Conservation (phyloP, 2,797 vertebrate species). For the Muscicapa striata region DNA sequence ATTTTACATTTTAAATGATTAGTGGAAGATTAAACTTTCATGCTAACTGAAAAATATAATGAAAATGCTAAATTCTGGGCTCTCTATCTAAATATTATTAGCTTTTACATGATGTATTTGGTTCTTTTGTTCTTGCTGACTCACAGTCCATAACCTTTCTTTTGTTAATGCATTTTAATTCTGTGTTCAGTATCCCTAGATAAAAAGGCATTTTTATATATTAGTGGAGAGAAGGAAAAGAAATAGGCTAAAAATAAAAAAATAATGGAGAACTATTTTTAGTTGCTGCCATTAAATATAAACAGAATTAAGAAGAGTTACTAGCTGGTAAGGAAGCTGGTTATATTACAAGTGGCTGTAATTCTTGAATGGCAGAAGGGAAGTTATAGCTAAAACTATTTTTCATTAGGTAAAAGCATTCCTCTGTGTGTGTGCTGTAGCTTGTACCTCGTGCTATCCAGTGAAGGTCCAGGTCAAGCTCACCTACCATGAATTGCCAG, state of each 20-base stretch:
- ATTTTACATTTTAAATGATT: conserved; percentile 64
- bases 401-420: not conserved
- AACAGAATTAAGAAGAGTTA: not conserved
- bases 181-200: conserved; percentile 12
- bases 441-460: not conserved
- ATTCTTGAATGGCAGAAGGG: not conserved
- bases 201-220: conserved; percentile 9
- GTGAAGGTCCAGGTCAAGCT: not conserved
- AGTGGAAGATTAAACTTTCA: conserved; percentile 63
- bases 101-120: conserved; percentile 54
- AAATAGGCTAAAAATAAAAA: not conserved
- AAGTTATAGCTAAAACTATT: not conserved
- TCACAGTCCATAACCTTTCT: conserved; percentile 58
- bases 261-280: not conserved
- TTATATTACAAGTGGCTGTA: not conserved
- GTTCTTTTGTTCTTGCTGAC: conserved; percentile 60
- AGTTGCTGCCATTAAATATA: not conserved
- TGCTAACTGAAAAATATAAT: conserved; percentile 58
- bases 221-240: not conserved
- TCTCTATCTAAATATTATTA: conserved; percentile 64
- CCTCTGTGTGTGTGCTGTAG: not conserved
- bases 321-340: not conserved
- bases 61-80: conserved; percentile 54
- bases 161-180: conserved; percentile 44
- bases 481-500: not conserved